Evolutionary conservation across 2,888 invertebrate species (phyloP).

Genomic region (Teinopalpus imperialis): DNA sequence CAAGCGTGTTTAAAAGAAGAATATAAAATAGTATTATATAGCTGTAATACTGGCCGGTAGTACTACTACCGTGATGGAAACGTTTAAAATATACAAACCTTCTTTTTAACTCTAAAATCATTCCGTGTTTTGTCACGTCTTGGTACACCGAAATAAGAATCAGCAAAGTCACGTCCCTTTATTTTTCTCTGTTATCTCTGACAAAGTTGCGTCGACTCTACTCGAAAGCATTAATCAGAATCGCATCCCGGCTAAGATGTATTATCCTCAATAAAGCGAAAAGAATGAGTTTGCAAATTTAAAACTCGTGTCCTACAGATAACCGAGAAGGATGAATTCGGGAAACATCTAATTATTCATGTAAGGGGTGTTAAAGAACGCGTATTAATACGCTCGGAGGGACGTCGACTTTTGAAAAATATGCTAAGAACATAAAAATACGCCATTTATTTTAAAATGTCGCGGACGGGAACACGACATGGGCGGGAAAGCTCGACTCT

Average conservation of each 20-base stretch:
- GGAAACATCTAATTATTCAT: slow-evolving; percentile 80
- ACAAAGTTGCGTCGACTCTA: slow-evolving; percentile 71
- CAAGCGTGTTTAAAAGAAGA: slow-evolving; percentile 65
- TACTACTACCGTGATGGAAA: slow-evolving; percentile 3
- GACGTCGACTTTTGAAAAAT: slow-evolving; percentile 61
- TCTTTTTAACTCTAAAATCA: slow-evolving; percentile 18
- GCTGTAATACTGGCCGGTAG: slow-evolving; percentile 20
- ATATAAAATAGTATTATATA: slow-evolving; percentile 36
- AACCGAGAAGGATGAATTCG: slow-evolving; percentile 66
- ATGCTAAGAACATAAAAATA: slow-evolving; percentile 60
- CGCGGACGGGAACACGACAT: slow-evolving; percentile 64
- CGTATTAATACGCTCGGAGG: slow-evolving; percentile 67
- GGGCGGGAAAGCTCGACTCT: slow-evolving; percentile 59
- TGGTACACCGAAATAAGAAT: slow-evolving; percentile 52
- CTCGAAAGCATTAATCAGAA: slow-evolving; percentile 78
- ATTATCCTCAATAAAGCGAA: slow-evolving; percentile 79
- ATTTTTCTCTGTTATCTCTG: slow-evolving; percentile 76
- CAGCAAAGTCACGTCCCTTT: slow-evolving; percentile 77
- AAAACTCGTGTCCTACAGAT: slow-evolving; percentile 77
- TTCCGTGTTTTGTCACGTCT: slow-evolving; percentile 25
- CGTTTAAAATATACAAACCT: slow-evolving; percentile 22
- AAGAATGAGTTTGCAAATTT: slow-evolving; percentile 79
- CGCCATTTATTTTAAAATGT: slow-evolving; percentile 66
- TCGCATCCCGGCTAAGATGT: slow-evolving; percentile 70
- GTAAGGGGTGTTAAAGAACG: slow-evolving; percentile 75